Base-by-base conservation (phyloP, 2,113 vertebrate species). In the Lepus europaeus region DNA sequence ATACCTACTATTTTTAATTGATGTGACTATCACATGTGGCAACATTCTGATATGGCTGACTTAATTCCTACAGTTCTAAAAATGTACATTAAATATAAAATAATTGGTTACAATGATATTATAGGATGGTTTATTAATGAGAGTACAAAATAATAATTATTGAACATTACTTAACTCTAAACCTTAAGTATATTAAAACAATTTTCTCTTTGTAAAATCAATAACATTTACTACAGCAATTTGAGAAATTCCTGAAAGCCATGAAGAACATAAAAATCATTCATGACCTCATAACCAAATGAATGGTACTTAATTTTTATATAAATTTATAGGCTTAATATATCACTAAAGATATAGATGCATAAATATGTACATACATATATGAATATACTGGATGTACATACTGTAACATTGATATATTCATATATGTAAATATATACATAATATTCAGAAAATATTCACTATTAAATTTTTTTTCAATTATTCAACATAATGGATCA, bases 201-300 rank as follows among this genome's bases (percentile, higher is more conserved):
- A 66, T 64, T 80, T 87, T 33, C 81, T 74, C 80, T 87, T 87
- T 68, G 49, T 87, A 80, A 94, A 94, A 68, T 68, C 49, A 81
- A 5, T n/a, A 94, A 45, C 12, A 66, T 73, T 86, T 45, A 66
- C 22, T 66, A 79, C 27, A 80, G 33, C 19, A 85, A 87, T 74
- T 91, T 94, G 20, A 87, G 45, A 91, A 87, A 86, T 66, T 86
- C 61, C 33, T 90, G 68, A 80, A 90, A 73, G 72, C 8, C 25
- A 53, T 79, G 11, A 85, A 79, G 39, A 69, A 68, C 22, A 51
- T 63, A 10, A 25, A 82, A 90, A 64, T 80, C 45, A 90, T 33
- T 79, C n/a, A 86, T 79, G 25, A 79, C 39, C 12, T 64, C 59
- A 79, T 49, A 13, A 94, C 8, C 17, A 80, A 90, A 31, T 56